Evolutionary conservation across 2,888 invertebrate species (phyloP).

Genomic region (Shargacucullia verbasci): DNA sequence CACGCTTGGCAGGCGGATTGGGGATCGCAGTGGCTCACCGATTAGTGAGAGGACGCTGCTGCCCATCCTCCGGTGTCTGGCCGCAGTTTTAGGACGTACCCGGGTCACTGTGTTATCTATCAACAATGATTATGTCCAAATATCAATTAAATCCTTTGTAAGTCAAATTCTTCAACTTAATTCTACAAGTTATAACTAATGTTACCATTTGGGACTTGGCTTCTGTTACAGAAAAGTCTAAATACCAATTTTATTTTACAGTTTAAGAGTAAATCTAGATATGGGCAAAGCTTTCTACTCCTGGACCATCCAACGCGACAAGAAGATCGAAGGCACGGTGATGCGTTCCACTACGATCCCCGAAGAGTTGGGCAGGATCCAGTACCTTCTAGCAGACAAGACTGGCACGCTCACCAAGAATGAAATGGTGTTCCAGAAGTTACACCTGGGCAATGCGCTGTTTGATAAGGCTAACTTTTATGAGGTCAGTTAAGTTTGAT

Average conservation of each 20-base stretch:
- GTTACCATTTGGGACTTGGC: no score
- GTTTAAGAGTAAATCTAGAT: conserved; percentile 98
- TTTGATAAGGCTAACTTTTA: conserved; percentile 96
- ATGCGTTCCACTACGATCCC: conserved; percentile 99
- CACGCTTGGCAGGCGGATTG: no score
- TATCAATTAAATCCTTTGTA: no score
- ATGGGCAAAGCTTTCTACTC: conserved; percentile 99
- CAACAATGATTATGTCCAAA: no score
- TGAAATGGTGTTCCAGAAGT: conserved; percentile 99
- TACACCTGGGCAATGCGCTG: conserved; percentile 97
- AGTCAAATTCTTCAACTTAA: no score
- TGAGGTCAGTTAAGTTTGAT: conserved; percentile 89
- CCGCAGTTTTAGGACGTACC: no score
- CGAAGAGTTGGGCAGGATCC: conserved; percentile 98
- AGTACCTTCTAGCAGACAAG: conserved; percentile 99
- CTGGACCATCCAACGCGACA: conserved; percentile 98
- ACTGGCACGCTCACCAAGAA: conserved; percentile 99
- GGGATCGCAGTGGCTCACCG: no score
- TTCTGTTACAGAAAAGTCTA: no score
- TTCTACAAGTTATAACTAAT: no score
- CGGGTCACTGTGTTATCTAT: no score
- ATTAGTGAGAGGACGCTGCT: no score
- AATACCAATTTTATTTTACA: conserved; percentile 70
- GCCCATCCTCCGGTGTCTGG: no score
- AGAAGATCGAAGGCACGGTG: conserved; percentile 97